Conservation (phyloP, 2,797 vertebrate genomes). For the Pitangus sulphuratus region DNA sequence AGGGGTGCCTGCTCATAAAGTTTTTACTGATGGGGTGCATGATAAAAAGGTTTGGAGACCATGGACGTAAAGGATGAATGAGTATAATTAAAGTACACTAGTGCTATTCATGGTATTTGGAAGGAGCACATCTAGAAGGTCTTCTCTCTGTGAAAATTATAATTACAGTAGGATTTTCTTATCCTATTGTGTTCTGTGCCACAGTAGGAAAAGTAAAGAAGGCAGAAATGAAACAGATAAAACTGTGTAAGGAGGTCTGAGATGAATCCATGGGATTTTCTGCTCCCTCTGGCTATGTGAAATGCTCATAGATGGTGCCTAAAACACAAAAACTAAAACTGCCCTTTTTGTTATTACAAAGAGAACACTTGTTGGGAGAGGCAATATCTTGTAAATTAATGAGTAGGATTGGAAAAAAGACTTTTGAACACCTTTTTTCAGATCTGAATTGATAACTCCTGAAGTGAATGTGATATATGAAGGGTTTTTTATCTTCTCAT, state of each 20-base stretch:
- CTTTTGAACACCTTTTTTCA: not conserved
- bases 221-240: not conserved
- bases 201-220: not conserved
- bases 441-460: not conserved
- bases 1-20: not conserved
- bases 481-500: not conserved
- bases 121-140: not conserved
- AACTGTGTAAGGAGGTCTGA: not conserved
- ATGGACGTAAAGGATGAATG: not conserved
- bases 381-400: not conserved
- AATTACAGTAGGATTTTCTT: not conserved
- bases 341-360: not conserved
- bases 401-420: not conserved
- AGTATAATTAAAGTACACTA: not conserved
- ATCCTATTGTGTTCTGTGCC: not conserved
- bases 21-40: not conserved
- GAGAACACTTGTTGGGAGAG: not conserved
- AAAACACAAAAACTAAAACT: not conserved
- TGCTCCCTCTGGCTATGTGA: not conserved
- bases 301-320: not conserved
- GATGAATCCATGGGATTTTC: not conserved
- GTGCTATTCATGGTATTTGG: not conserved
- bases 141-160: not conserved
- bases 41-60: not conserved
- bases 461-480: not conserved